Conservation (phyloP, 2,888 invertebrate genomes). For the Dynastes maya region DNA sequence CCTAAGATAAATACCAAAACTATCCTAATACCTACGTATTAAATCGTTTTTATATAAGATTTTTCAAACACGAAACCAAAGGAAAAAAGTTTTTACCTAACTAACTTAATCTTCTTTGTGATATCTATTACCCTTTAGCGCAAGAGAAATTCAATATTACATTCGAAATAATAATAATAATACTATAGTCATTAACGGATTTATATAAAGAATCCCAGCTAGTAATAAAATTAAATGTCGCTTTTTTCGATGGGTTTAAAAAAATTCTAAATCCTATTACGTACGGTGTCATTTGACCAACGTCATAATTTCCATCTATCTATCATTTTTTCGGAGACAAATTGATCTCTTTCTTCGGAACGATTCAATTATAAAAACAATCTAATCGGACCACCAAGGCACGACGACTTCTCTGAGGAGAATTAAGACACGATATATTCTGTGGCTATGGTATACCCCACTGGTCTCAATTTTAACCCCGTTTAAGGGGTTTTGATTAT, state of each 20-base stretch:
- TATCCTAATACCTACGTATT: constrained; percentile 33
- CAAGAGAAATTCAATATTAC: constrained; percentile 5
- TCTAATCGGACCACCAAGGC: constrained; percentile 49
- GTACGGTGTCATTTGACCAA: constrained; percentile 49
- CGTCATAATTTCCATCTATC: constrained; percentile 40
- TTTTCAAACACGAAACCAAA: constrained; percentile 23
- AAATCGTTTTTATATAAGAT: constrained; percentile 40
- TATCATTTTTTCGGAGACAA: constrained; percentile 39
- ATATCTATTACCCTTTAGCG: constrained; percentile 11
- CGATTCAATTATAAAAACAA: constrained; percentile 51
- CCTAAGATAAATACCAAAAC: constrained; percentile 24
- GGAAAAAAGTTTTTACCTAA: constrained; percentile 5
- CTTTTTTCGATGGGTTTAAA: constrained; percentile 16
- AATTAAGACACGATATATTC: neutral
- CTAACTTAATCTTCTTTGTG: constrained; percentile 29
- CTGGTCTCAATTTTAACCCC: constrained; percentile 41
- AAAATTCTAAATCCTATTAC: constrained; percentile 44
- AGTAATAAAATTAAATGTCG: constrained; percentile 39
- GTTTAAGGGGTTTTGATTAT: constrained; percentile 37
- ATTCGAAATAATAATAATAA: constrained; percentile 31
- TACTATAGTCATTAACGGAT: constrained; percentile 25
- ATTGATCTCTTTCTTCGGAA: constrained; percentile 20
- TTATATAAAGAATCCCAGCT: neutral
- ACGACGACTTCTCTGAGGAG: constrained; percentile 9
- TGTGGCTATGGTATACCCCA: constrained; percentile 5